Evolutionary conservation across 1,140 invertebrate genomes (phyloP), one percentile per base, ranked within the genome.

Genomic region (Drosophila orena): DNA sequence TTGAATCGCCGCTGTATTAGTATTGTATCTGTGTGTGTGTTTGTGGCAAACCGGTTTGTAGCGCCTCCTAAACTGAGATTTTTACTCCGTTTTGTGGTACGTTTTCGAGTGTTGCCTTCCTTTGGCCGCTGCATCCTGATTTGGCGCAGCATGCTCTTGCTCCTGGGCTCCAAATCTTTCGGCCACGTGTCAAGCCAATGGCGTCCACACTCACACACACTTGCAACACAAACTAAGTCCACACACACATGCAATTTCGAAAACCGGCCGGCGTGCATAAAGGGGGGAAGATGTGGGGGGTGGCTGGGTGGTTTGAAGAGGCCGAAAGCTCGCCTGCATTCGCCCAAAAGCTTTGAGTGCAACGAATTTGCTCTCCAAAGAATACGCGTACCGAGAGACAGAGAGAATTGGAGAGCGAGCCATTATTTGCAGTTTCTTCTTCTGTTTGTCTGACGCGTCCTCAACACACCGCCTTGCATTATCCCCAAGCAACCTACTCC

Each of bases 171-270:
- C 81, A 88, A 34, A 54, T 42, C 43, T 44, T 68, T 64, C 74
- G 73, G 81, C 81, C 81, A 86, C 83, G 83, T 86, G 83, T 88
- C 79, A 83, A 40, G 70, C 83, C 81, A 86, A 86, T 89, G 83
- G 84, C 84, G 75, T 79, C 84, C 84, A 79, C 83, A 88, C 64
- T 69, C 24, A 59, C 42, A 62, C 47, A 40, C 30, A 62, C 40
- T 30, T 30, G 30, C 30, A 14, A 38, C 37, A 14, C 3, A 38
- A 38, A 38, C 37, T 38, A 38, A 38, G 62, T 77, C 79, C 84
- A 77, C 83, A 86, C 64, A 74, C 24, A 74, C 24, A 62, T 40
- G 34, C 38, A 62, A 22, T 60, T 57, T 57, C 56, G 71, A 84
- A 88, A 88, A 88, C 84, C 84, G 84, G 84, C 84, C 84, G 84